Conservation (phyloP, 2,113 vertebrate genomes). For the Macroglossus sobrinus region DNA sequence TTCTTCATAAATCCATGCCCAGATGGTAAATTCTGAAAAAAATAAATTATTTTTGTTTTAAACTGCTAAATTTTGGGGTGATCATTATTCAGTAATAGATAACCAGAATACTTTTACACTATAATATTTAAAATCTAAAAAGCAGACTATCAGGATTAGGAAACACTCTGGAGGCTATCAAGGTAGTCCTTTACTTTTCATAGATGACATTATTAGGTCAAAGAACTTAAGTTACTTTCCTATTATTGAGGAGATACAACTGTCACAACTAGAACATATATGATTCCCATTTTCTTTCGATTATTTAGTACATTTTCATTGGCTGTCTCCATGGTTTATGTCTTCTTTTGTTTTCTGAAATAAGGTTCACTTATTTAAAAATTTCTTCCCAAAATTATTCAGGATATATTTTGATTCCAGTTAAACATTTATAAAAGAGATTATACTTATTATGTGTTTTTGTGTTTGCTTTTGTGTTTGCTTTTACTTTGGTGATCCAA, state of each 20-base stretch:
- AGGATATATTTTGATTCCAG: neutral
- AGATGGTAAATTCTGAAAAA: neutral
- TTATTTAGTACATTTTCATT: neutral
- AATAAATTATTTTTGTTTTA: neutral
- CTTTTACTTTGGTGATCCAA: neutral
- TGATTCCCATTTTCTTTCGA: neutral
- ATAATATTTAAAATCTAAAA: neutral
- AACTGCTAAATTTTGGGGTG: neutral
- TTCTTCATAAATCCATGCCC: neutral
- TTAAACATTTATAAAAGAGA: neutral
- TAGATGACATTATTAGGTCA: neutral
- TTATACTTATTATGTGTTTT: neutral
- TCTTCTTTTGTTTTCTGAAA: neutral
- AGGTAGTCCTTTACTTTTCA: neutral
- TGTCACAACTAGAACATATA: neutral
- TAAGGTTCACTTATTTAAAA: slow-evolving; percentile 8
- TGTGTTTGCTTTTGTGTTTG: neutral
- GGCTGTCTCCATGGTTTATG: neutral
- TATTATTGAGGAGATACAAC: neutral
- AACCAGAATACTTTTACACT: neutral
- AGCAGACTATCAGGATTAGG: neutral
- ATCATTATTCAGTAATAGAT: neutral
- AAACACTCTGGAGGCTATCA: neutral
- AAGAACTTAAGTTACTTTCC: neutral
- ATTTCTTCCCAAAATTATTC: neutral